Conservation (phyloP, 2,888 invertebrate species). For the Ornithoptera priamus region DNA sequence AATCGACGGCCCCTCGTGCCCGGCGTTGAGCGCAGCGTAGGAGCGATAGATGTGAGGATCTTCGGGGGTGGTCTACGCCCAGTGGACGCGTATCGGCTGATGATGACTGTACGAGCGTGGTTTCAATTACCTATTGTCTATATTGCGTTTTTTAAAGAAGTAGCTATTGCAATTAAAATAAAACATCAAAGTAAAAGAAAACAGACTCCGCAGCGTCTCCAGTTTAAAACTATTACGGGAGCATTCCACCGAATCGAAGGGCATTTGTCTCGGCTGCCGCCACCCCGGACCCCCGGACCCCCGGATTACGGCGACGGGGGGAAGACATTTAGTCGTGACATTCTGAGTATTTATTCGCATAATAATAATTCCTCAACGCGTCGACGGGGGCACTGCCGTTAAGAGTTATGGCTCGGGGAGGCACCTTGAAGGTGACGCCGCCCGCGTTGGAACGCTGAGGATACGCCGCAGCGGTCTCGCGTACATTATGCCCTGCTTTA, state of each 20-base stretch:
- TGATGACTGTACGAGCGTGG: too few species aligned
- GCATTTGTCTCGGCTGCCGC: constrained; percentile 42
- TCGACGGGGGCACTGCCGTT: constrained; percentile 71
- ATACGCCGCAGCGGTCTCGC: constrained; percentile 36
- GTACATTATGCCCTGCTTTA: too few species aligned
- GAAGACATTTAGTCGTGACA: constrained; percentile 82
- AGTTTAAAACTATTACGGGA: constrained; percentile 59
- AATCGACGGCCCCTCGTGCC: too few species aligned
- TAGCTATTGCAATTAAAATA: constrained; percentile 10
- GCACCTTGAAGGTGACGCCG: constrained; percentile 69
- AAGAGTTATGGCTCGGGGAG: constrained; percentile 74
- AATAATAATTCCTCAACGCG: constrained; percentile 82
- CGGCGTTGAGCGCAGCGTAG: too few species aligned
- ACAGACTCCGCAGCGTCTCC: constrained; percentile 41
- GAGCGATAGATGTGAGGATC: too few species aligned
- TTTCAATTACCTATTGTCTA: too few species aligned
- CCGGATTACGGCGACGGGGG: constrained; percentile 56
- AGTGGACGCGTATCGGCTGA: too few species aligned
- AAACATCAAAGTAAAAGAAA: constrained; percentile 22
- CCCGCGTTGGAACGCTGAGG: constrained; percentile 43
- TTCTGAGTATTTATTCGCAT: constrained; percentile 84
- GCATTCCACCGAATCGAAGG: constrained; percentile 54
- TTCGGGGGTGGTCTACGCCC: too few species aligned
- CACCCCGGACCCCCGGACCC: constrained; percentile 34
- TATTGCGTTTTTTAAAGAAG: too few species aligned